Percentiles rank a stretch among this genome's conserved stretches.
These are phyloP conservation scores for Danio kyathit DNA, from an alignment of 2,797 vertebrate species.

Conservation along the genomic window DNA sequence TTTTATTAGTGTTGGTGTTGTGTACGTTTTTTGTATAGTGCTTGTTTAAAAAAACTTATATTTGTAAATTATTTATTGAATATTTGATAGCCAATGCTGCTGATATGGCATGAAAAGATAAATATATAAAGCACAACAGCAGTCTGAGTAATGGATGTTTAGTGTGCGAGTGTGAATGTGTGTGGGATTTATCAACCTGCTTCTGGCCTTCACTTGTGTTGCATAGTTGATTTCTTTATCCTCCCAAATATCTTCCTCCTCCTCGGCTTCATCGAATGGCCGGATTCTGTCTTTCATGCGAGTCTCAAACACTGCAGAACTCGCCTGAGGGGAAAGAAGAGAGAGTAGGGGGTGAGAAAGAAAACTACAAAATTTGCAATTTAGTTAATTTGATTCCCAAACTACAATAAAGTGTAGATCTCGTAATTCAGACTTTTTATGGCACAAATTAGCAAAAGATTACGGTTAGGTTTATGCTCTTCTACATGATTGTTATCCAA, in stretches of 20 bases:
- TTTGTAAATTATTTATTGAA: too few species aligned
- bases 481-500: too few species aligned
- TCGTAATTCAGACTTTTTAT: too few species aligned
- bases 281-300: slow-evolving; percentile 92
- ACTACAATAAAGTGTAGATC: too few species aligned
- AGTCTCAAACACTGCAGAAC: slow-evolving; percentile 90
- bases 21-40: too few species aligned
- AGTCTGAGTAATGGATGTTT: not conserved
- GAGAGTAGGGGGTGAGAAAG: not conserved
- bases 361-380: not conserved
- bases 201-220: slow-evolving; percentile 88
- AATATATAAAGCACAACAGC: not conserved
- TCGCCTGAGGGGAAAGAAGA: slow-evolving; percentile 77
- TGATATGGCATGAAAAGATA: too few species aligned
- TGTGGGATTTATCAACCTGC: slow-evolving; percentile 78
- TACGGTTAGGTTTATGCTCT: too few species aligned
- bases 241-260: slow-evolving; percentile 97
- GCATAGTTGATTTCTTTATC: slow-evolving; percentile 91
- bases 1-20: too few species aligned
- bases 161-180: not conserved
- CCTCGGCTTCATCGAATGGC: slow-evolving; percentile 91
- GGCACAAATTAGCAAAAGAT: too few species aligned
- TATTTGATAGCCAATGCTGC: too few species aligned
- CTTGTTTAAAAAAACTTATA: too few species aligned
- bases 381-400: too few species aligned